Percentiles rank a stretch among this genome's conserved stretches.
These are phyloP conservation scores for Paracentrotus lividus DNA, from an alignment of 53 echinoderm and acorn worm genomes.

Conservation along the genomic window DNA sequence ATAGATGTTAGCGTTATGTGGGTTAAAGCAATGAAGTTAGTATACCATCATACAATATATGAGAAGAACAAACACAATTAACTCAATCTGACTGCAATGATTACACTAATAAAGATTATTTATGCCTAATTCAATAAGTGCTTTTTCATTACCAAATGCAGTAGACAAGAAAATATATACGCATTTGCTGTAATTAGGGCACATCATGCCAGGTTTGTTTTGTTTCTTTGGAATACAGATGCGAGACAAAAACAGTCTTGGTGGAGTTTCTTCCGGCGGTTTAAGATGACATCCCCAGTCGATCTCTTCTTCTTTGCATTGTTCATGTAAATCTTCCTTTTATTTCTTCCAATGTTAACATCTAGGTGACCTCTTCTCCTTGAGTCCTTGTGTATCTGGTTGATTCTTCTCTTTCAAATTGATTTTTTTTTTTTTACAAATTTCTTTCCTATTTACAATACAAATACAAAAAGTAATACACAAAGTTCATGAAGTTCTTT, in stretches of 20 bases:
- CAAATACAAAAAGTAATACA: too few species aligned
- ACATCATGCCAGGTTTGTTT: neutral
- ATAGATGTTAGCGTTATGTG: neutral
- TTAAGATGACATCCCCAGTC: neutral
- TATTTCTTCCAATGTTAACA: neutral
- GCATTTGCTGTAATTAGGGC: conserved; percentile 18
- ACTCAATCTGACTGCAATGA: neutral
- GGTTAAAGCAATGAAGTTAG: neutral
- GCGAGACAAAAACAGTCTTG: neutral
- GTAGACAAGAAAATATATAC: neutral
- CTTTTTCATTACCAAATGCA: conserved; percentile 37
- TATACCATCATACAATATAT: neutral
- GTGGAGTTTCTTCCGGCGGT: neutral
- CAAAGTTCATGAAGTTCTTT: too few species aligned
- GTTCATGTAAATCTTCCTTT: neutral
- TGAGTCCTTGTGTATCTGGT: neutral
- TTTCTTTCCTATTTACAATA: too few species aligned
- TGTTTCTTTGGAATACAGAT: neutral
- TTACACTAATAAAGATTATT: conserved; percentile 21
- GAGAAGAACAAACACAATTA: neutral
- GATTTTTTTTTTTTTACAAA: neutral
- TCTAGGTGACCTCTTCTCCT: neutral
- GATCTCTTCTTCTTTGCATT: neutral
- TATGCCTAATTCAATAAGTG: conserved; percentile 37
- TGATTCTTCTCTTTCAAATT: neutral